phyloP scores from a whole-genome alignment of 2,113 vertebrate genomes.

The Erpornis zantholeuca region DNA sequence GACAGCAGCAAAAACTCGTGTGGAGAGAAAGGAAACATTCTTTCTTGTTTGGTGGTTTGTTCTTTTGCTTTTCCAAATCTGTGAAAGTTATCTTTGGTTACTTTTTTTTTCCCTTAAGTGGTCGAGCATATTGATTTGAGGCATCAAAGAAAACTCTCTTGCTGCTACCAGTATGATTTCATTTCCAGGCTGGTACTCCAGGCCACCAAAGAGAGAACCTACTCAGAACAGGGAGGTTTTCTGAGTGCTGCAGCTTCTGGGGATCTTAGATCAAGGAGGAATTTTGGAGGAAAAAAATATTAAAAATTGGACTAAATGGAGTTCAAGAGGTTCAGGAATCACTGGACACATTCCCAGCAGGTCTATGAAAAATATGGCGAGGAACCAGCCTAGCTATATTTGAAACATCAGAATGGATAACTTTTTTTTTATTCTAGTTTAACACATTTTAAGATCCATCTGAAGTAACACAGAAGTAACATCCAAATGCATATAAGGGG shows the following conservation, averaged over 20 bases:
- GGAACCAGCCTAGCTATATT: background rate
- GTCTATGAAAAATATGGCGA: background rate
- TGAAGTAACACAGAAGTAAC: background rate
- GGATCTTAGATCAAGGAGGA: background rate
- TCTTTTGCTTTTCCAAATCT: background rate
- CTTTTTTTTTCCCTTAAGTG: background rate
- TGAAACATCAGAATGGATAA: background rate
- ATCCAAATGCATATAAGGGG: background rate
- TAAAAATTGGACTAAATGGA: background rate
- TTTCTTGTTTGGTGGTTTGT: accelerated
- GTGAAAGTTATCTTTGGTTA: background rate
- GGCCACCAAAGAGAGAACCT: background rate
- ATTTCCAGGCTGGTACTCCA: background rate
- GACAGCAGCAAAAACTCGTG: background rate
- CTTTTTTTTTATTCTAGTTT: background rate
- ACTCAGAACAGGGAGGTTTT: background rate
- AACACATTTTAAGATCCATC: background rate
- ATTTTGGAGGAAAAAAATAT: background rate
- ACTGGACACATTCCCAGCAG: background rate
- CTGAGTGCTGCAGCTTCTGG: background rate
- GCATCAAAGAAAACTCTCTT: background rate
- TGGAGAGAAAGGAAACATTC: background rate
- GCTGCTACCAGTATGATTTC: background rate
- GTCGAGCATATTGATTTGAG: background rate
- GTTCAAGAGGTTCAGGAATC: background rate